A percentile compares a stretch with the other conserved stretches of the same genome.
These are phyloP conservation scores for Dendrocincla tyrannina DNA, from an alignment of 2,797 vertebrate genomes.

Conservation along the genomic window DNA sequence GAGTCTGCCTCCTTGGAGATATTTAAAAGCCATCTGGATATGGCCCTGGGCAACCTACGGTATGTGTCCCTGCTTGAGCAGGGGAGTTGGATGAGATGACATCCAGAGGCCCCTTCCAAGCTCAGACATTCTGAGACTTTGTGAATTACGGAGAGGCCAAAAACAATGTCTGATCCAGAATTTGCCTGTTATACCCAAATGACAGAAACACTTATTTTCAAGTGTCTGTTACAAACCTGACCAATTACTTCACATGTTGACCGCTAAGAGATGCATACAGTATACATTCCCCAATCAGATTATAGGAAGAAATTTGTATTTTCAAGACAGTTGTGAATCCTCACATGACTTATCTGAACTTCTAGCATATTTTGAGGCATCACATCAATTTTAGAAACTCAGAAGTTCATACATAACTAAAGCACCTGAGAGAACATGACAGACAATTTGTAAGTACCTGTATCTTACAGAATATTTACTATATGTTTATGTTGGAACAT, in stretches of 20 bases:
- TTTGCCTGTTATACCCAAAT: not conserved
- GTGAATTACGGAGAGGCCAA: not conserved
- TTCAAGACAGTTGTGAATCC: constrained; percentile 26
- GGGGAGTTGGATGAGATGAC: fast-evolving
- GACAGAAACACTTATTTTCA: not conserved
- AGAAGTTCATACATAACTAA: constrained; percentile 40
- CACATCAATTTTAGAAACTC: constrained; percentile 45
- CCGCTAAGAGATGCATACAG: not conserved
- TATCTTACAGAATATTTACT: not conserved
- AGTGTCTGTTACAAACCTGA: not conserved
- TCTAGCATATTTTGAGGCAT: constrained; percentile 11
- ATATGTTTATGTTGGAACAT: not conserved
- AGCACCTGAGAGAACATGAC: not conserved
- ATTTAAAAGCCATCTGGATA: not conserved
- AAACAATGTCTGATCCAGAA: not conserved
- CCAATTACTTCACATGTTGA: not conserved
- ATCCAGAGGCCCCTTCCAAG: not conserved
- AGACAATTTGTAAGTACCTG: not conserved
- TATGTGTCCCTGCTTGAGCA: not conserved
- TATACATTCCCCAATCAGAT: not conserved
- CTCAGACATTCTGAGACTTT: not conserved
- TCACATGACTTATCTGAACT: constrained; percentile 18
- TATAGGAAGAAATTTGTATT: constrained; percentile 54
- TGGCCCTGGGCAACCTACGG: not conserved
- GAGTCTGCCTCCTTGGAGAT: not conserved